Percentiles rank a stretch among this genome's conserved stretches.
phyloP scores from a whole-genome alignment of 2,113 vertebrate species.

The Pteronura brasiliensis region DNA sequence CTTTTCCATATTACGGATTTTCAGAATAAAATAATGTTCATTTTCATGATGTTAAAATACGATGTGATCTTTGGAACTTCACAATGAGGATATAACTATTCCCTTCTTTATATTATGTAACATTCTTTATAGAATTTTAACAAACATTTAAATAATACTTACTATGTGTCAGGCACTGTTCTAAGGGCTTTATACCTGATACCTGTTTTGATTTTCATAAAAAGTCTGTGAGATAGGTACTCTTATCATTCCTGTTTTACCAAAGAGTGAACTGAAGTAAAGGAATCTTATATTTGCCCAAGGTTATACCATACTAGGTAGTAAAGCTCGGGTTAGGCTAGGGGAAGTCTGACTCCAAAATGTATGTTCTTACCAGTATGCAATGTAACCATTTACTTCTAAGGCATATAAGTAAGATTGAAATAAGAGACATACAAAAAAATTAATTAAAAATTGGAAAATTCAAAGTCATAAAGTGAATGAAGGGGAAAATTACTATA shows the following conservation, averaged over 20 bases:
- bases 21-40: neutral
- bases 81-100: neutral
- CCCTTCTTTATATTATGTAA: neutral
- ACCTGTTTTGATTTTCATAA: neutral
- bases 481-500: neutral
- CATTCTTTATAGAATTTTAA: neutral
- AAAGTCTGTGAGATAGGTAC: too few relatives aligned
- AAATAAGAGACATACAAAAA: neutral
- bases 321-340: neutral
- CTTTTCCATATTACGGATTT: neutral
- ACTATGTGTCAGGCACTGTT: neutral
- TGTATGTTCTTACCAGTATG: neutral
- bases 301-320: neutral
- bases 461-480: neutral
- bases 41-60: neutral
- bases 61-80: too few relatives aligned
- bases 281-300: neutral
- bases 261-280: neutral
- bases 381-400: neutral
- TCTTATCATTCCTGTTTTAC: neutral
- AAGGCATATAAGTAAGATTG: neutral
- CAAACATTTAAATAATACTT: neutral
- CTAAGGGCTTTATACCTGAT: neutral
- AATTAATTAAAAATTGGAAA: slow-evolving; percentile 28
- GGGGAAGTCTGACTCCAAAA: neutral